Conservation (phyloP, 2,888 invertebrate genomes). For the Camptogramma bilineatum region DNA sequence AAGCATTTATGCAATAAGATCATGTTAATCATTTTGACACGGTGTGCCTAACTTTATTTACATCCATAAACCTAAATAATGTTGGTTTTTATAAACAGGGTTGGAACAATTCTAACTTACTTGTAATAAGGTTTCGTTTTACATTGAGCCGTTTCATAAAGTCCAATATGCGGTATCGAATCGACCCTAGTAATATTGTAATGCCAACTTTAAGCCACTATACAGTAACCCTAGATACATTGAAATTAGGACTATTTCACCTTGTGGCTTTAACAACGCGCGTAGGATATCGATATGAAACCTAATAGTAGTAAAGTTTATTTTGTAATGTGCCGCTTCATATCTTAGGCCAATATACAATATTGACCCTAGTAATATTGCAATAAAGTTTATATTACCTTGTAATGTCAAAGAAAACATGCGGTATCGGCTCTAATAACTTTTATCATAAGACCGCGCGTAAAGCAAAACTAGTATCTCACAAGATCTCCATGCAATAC, state of each 20-base stretch:
- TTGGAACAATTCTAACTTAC: background rate
- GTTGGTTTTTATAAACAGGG: no score
- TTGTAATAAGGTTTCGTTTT: slow-evolving; percentile 17
- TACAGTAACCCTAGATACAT: background rate
- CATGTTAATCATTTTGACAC: no score
- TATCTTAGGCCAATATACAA: background rate
- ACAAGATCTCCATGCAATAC: background rate
- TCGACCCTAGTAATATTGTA: no score
- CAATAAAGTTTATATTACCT: background rate
- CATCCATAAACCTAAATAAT: no score
- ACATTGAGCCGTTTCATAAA: background rate
- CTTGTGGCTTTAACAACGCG: no score
- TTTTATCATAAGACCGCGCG: background rate
- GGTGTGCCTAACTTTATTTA: no score
- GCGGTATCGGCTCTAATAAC: background rate
- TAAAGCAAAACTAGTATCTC: background rate
- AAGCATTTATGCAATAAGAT: no score
- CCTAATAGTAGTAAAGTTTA: background rate
- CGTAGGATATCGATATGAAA: background rate
- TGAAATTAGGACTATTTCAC: background rate
- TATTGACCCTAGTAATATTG: background rate
- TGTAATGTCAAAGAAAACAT: background rate
- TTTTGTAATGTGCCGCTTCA: background rate
- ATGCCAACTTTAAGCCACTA: no score
- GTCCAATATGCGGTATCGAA: no score